Conservation (phyloP, 1,140 invertebrate species). For the Caenorhabditis tropicalis region DNA sequence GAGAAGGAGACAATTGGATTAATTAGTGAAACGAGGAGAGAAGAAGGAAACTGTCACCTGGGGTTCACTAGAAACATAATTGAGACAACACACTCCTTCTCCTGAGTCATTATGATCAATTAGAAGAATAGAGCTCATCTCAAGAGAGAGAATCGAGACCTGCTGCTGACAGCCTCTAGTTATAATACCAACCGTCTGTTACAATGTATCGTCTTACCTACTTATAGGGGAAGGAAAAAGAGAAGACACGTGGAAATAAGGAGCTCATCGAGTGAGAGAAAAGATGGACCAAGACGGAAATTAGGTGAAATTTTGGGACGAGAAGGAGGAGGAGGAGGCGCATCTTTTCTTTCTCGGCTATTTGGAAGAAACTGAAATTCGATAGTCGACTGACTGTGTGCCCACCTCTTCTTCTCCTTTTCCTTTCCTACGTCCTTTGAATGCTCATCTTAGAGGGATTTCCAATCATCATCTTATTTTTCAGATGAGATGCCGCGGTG, state of each 20-base stretch:
- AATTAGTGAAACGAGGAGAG: no score
- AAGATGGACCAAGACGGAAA: conserved; percentile 11
- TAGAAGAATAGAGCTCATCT: neutral
- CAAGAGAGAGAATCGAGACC: neutral
- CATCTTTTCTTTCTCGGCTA: neutral
- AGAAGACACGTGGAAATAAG: neutral
- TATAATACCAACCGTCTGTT: conserved; percentile 43
- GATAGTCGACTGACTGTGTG: neutral
- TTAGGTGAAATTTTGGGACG: conserved; percentile 33
- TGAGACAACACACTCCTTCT: neutral
- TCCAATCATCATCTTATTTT: conserved; percentile 43
- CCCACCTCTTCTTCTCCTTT: conserved; percentile 31
- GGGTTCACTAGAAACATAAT: neutral
- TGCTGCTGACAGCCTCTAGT: conserved; percentile 20
- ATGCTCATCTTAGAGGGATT: neutral
- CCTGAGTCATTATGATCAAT: conserved; percentile 27
- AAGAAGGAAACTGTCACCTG: neutral
- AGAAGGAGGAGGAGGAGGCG: neutral
- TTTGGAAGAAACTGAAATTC: conserved; percentile 19
- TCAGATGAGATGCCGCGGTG: no score
- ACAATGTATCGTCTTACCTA: conserved; percentile 45
- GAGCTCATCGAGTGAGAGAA: no score
- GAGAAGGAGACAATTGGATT: neutral
- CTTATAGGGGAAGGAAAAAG: neutral
- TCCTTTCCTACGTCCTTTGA: no score